These are phyloP conservation scores for Chloropsis cyanopogon DNA, from an alignment of 2,113 vertebrate species.

Conservation along the genomic window DNA sequence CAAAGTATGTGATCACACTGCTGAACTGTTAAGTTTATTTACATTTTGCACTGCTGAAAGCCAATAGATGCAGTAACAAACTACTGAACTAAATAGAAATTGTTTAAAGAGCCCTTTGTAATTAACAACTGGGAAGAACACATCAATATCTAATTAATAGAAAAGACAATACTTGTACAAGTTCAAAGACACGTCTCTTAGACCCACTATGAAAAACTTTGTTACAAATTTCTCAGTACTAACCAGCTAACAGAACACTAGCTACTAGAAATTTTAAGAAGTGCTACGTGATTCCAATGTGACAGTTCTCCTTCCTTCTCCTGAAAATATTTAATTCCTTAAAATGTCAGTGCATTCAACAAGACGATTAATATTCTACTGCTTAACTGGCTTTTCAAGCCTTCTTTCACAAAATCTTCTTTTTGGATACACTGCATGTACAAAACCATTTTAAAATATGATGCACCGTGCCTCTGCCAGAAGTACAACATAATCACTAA, in stretches of 20 bases:
- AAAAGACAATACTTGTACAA: not conserved
- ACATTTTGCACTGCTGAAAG: slow-evolving; percentile 12
- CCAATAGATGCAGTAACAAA: slow-evolving; percentile 4
- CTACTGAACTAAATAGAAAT: slow-evolving; percentile 2
- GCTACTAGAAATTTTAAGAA: not conserved
- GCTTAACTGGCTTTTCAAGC: not conserved
- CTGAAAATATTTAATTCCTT: not conserved
- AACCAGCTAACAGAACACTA: not conserved
- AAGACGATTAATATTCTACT: not conserved
- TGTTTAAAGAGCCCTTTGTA: not conserved
- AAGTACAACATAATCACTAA: not conserved
- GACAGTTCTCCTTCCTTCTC: not conserved
- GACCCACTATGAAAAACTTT: not conserved
- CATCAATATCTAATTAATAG: slow-evolving; percentile 30
- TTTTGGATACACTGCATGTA: not conserved
- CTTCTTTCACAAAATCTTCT: not conserved
- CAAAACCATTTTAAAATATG: not conserved
- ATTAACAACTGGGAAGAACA: slow-evolving; percentile 39
- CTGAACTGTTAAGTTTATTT: not conserved
- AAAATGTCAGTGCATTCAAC: not conserved
- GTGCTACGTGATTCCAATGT: not conserved
- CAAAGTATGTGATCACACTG: not conserved
- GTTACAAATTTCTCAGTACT: not conserved
- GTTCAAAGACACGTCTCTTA: not conserved
- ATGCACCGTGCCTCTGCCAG: not conserved